Conservation (phyloP, 2,113 vertebrate genomes). For the Craseonycteris thonglongyai region DNA sequence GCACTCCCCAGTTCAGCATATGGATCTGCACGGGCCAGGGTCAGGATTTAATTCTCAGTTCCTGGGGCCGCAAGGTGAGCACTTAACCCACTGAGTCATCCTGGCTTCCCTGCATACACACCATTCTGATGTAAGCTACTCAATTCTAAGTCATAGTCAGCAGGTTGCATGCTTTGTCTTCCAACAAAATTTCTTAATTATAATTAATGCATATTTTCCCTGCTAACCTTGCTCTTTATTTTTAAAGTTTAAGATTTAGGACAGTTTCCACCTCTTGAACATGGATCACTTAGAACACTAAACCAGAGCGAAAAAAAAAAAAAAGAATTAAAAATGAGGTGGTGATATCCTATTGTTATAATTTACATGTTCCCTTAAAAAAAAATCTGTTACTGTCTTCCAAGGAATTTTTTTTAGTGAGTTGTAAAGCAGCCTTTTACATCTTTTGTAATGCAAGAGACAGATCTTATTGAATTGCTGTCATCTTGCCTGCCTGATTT, state of each 20-base stretch:
- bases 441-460: conserved; percentile 24
- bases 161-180: neutral
- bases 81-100: no score
- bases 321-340: conserved; percentile 37
- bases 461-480: conserved; percentile 43
- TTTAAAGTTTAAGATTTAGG: neutral
- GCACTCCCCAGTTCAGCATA: no score
- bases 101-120: no score
- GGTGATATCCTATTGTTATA: conserved; percentile 48
- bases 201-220: neutral
- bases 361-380: conserved; percentile 39
- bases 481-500: conserved; percentile 52
- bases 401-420: neutral
- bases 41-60: no score
- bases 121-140: neutral
- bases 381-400: conserved; percentile 42
- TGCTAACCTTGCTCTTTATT: neutral
- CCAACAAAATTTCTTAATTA: neutral
- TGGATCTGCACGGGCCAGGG: no score
- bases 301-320: neutral
- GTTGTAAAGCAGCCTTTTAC: conserved; percentile 57
- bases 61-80: no score
- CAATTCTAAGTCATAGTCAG: neutral
- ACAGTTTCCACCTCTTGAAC: neutral
- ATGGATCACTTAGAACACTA: neutral